phyloP scores from a whole-genome alignment of 2,888 invertebrate species.

The Drosophila setosimentum region DNA sequence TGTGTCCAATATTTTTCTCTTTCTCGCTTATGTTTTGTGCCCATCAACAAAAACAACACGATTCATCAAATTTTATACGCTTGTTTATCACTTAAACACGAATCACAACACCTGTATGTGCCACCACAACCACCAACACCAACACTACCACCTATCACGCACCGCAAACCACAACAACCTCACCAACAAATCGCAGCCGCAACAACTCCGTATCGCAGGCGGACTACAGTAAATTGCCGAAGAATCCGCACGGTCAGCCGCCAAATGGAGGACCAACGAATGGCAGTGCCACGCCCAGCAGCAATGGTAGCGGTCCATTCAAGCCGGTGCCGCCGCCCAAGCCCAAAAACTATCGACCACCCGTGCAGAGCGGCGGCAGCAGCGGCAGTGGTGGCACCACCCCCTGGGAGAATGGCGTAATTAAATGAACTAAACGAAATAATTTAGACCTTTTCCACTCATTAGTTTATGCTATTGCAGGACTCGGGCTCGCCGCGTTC shows the following conservation, averaged over 20 bases:
- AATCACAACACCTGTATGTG: conserved; percentile 29
- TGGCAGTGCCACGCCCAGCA: conserved; percentile 75
- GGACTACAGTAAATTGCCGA: conserved; percentile 86
- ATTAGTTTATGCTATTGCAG: conserved; percentile 48
- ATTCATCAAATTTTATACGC: conserved; percentile 34
- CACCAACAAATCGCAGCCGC: conserved; percentile 83
- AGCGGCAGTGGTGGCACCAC: conserved; percentile 74
- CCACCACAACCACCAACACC: conserved; percentile 20
- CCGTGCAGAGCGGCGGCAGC: conserved; percentile 86
- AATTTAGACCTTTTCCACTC: background rate
- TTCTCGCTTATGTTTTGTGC: conserved; percentile 70
- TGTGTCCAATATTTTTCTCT: conserved; percentile 60
- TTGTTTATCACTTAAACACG: conserved; percentile 22
- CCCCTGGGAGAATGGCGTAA: conserved; percentile 86
- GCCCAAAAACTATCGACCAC: conserved; percentile 95
- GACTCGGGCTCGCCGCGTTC: conserved; percentile 85
- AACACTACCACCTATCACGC: conserved; percentile 31
- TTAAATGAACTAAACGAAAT: conserved; percentile 25
- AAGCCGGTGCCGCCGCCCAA: conserved; percentile 97
- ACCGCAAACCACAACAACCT: conserved; percentile 7
- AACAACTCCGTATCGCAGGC: conserved; percentile 88
- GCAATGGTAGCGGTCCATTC: conserved; percentile 86
- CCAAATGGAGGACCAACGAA: conserved; percentile 77
- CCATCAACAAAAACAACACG: conserved; percentile 29
- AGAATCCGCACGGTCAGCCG: conserved; percentile 82